phyloP scores from a whole-genome alignment of 1,140 invertebrate genomes.

The Drosophila biarmipes region DNA sequence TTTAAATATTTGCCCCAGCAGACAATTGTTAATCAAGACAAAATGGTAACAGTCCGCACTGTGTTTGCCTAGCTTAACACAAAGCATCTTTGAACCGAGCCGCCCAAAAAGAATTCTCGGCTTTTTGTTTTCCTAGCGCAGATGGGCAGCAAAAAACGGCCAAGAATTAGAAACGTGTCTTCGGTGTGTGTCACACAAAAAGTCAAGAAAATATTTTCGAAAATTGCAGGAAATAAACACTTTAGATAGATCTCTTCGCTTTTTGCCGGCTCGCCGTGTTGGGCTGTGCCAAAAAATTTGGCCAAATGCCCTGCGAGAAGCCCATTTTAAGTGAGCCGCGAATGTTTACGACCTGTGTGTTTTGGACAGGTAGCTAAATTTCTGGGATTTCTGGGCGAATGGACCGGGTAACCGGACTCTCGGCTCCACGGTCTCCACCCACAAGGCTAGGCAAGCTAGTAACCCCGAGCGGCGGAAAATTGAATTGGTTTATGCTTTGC shows the following conservation, averaged over 20 bases:
- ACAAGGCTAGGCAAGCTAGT: background rate
- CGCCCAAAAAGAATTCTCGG: slow-evolving; percentile 43
- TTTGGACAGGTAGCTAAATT: slow-evolving; percentile 9
- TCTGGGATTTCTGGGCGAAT: background rate
- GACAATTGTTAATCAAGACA: slow-evolving; percentile 78
- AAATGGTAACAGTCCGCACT: slow-evolving; percentile 51
- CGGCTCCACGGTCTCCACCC: slow-evolving; percentile 4
- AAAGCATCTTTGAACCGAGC: slow-evolving; percentile 58
- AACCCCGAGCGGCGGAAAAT: slow-evolving; percentile 19
- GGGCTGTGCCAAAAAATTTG: slow-evolving; percentile 20
- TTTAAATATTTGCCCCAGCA: slow-evolving; percentile 53
- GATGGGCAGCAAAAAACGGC: slow-evolving; percentile 1
- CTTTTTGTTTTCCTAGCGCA: slow-evolving; percentile 22
- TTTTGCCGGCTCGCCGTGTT: background rate
- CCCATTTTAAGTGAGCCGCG: slow-evolving; percentile 23
- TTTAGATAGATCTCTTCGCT: slow-evolving; percentile 39
- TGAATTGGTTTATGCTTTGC: slow-evolving; percentile 25
- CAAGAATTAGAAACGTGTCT: slow-evolving; percentile 26
- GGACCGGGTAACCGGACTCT: background rate
- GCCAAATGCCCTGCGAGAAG: slow-evolving; percentile 2
- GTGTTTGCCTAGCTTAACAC: slow-evolving; percentile 42
- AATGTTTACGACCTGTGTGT: slow-evolving; percentile 23
- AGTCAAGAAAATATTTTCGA: slow-evolving; percentile 25
- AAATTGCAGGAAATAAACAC: slow-evolving; percentile 57
- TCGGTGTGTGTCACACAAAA: slow-evolving; percentile 27